phyloP scores from a whole-genome alignment of 2,797 vertebrate species.

The Alcedo atthis region DNA sequence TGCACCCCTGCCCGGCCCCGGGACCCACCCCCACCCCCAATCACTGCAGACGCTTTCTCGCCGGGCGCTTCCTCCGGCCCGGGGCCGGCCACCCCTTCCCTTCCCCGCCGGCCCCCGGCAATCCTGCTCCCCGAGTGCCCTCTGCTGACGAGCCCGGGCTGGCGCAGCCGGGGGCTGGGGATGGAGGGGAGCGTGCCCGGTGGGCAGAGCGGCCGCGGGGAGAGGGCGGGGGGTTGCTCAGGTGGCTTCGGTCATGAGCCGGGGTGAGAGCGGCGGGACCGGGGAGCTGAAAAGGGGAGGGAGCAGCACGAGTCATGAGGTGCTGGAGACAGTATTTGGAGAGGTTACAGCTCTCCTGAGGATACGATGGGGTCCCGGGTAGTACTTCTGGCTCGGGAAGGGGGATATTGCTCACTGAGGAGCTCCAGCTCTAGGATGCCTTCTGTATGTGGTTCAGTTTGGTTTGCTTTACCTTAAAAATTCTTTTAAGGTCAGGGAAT shows the following conservation, averaged over 20 bases:
- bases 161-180: neutral
- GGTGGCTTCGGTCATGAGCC: neutral
- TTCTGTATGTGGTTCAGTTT: accelerated
- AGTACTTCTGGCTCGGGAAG: neutral
- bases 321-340: too few relatives aligned
- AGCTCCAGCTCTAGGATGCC: neutral
- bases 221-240: neutral
- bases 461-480: neutral
- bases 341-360: neutral
- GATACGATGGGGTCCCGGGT: accelerated
- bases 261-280: too few relatives aligned
- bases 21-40: too few relatives aligned
- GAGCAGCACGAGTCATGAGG: too few relatives aligned
- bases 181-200: neutral
- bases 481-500: neutral
- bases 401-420: neutral
- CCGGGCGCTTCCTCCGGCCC: conserved; percentile 24
- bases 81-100: neutral
- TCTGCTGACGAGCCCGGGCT: conserved; percentile 59
- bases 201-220: neutral
- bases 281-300: neutral
- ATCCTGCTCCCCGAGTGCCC: conserved; percentile 67
- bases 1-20: too few relatives aligned
- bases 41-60: neutral
- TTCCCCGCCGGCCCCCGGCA: neutral